Conservation (phyloP, 1,140 invertebrate species). For the Micrasema minimum region DNA sequence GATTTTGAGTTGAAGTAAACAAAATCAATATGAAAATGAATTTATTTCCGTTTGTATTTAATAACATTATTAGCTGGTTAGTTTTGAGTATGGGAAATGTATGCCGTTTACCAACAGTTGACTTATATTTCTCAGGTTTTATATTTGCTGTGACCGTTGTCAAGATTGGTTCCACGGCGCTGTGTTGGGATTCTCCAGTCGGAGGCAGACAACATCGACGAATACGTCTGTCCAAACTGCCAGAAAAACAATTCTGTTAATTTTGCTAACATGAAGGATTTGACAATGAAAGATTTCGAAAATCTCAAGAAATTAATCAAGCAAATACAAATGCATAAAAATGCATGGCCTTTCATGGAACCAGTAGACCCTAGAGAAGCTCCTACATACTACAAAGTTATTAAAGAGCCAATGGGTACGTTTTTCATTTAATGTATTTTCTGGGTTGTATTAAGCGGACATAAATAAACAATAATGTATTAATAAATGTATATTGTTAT, state of each 20-base stretch:
- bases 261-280: conserved; percentile 89
- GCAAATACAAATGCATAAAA: conserved; percentile 93
- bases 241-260: conserved; percentile 89
- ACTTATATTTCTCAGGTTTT: conserved; percentile 76
- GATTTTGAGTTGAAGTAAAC: too few relatives aligned
- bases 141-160: conserved; percentile 97
- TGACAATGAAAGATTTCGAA: conserved; percentile 85
- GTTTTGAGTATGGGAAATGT: too few relatives aligned
- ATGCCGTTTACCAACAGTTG: too few relatives aligned
- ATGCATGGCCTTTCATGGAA: conserved; percentile 97
- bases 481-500: too few relatives aligned
- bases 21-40: too few relatives aligned
- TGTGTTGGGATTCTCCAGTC: conserved; percentile 96
- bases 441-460: too few relatives aligned
- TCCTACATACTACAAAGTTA: conserved; percentile 96
- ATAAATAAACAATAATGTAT: too few relatives aligned
- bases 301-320: conserved; percentile 86
- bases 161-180: conserved; percentile 99
- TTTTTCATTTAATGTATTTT: conserved; percentile 35
- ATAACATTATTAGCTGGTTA: too few relatives aligned
- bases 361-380: conserved; percentile 95
- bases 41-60: too few relatives aligned
- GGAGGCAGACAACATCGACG: conserved; percentile 94
- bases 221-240: conserved; percentile 96
- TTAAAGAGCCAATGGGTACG: conserved; percentile 98